A percentile compares a stretch with the other conserved stretches of the same genome.
These are phyloP conservation scores for Brenthis hecate DNA, from an alignment of 2,888 invertebrate species.

Conservation along the genomic window DNA sequence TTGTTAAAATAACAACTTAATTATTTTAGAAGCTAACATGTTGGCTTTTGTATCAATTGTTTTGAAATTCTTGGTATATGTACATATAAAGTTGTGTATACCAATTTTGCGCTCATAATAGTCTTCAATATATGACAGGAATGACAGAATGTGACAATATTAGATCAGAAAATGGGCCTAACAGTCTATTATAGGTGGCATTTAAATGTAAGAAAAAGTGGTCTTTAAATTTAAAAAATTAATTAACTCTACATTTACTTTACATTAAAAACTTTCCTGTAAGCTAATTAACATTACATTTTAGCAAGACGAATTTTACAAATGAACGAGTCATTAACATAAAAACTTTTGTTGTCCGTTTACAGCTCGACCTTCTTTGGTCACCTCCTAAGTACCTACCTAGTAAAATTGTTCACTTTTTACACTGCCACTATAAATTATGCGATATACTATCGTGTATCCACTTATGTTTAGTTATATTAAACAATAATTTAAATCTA, in stretches of 20 bases:
- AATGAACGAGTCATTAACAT: slow-evolving; percentile 36
- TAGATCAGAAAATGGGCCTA: background rate
- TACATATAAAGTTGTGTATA: background rate
- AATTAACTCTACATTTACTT: slow-evolving; percentile 20
- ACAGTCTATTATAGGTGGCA: background rate
- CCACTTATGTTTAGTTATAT: slow-evolving; percentile 20
- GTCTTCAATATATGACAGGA: background rate
- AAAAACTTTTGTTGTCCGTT: slow-evolving; percentile 35
- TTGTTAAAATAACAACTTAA: too few species aligned
- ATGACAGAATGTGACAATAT: background rate
- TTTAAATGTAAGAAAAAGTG: slow-evolving; percentile 10
- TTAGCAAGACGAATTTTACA: slow-evolving; percentile 36
- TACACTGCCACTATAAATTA: slow-evolving; percentile 25
- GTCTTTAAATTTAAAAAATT: slow-evolving; percentile 10
- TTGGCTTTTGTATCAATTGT: too few species aligned
- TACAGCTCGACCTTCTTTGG: slow-evolving; percentile 34
- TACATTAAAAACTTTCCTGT: slow-evolving; percentile 28
- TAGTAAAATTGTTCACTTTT: slow-evolving; percentile 29
- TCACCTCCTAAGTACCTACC: slow-evolving; percentile 26
- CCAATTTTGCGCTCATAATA: too few species aligned
- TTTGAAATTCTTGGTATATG: background rate
- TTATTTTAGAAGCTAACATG: too few species aligned
- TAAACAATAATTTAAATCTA: slow-evolving; percentile 8
- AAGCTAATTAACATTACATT: slow-evolving; percentile 34
- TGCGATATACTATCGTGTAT: slow-evolving; percentile 11